Percentiles rank a stretch among this genome's conserved stretches.
Evolutionary conservation across 2,888 invertebrate genomes (phyloP).

Genomic region (Tenthredo scrophulariae): DNA sequence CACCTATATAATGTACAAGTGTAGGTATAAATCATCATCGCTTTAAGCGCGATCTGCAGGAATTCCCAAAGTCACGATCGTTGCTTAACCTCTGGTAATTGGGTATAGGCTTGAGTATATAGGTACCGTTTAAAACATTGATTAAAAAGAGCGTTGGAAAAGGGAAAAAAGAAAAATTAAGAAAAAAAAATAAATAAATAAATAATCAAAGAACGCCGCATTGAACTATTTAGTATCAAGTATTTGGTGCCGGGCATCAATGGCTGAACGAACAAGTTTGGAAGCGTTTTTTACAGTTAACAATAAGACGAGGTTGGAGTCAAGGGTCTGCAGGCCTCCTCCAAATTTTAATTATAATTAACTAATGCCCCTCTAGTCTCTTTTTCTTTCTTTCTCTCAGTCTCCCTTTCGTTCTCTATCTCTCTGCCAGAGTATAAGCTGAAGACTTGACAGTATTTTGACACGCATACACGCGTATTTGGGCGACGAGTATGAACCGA

Average conservation of each 20-base stretch:
- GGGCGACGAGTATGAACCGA: background rate
- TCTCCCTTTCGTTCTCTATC: background rate
- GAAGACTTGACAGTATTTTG: slow-evolving; percentile 31
- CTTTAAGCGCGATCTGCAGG: background rate
- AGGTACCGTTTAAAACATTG: slow-evolving; percentile 28
- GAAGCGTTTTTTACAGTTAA: slow-evolving; percentile 8
- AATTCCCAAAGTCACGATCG: slow-evolving; percentile 6
- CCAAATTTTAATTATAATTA: slow-evolving; percentile 39
- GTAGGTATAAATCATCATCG: background rate
- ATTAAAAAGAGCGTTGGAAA: slow-evolving; percentile 5
- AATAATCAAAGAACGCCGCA: background rate
- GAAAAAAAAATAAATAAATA: background rate
- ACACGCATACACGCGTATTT: slow-evolving; percentile 33
- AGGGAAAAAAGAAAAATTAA: background rate
- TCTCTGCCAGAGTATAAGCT: background rate
- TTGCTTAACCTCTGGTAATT: slow-evolving; percentile 3
- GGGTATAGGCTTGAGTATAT: background rate
- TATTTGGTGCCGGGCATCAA: background rate
- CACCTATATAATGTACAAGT: background rate
- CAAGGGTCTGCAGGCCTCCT: slow-evolving; percentile 3
- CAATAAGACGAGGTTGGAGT: background rate
- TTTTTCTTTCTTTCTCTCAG: too few relatives aligned
- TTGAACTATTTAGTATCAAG: background rate
- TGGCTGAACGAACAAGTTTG: slow-evolving; percentile 13
- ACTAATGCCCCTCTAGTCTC: slow-evolving; percentile 8